phyloP scores from a whole-genome alignment of 2,888 invertebrate species.

The Drosophila fulvimacula region DNA sequence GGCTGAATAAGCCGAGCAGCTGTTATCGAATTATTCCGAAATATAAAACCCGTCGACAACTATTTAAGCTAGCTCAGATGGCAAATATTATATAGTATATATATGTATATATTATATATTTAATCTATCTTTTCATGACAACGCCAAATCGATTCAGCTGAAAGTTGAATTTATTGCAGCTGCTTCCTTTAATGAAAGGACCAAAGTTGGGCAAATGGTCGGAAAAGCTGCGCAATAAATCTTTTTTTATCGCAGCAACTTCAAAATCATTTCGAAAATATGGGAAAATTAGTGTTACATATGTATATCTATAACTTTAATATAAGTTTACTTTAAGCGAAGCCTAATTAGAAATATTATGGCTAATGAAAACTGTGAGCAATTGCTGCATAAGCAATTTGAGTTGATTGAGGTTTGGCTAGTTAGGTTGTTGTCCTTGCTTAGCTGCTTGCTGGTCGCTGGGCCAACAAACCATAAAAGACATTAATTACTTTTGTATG shows the following conservation, averaged over 20 bases:
- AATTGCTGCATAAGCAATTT: conserved; percentile 1
- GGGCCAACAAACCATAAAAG: conserved; percentile 35
- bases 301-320: too few relatives aligned
- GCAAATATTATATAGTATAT: not conserved
- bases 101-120: not conserved
- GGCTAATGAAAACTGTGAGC: not conserved
- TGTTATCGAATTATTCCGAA: conserved; percentile 2
- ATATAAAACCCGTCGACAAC: not conserved
- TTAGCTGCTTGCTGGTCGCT: not conserved
- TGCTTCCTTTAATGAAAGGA: not conserved
- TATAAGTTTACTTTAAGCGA: not conserved
- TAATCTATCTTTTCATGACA: not conserved
- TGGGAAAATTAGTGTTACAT: conserved; percentile 4
- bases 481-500: conserved; percentile 53
- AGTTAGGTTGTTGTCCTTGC: not conserved
- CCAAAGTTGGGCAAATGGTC: not conserved
- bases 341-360: not conserved
- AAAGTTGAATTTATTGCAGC: conserved; percentile 4
- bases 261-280: not conserved
- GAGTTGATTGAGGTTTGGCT: not conserved
- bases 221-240: conserved; percentile 6
- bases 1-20: not conserved
- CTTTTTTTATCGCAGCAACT: conserved; percentile 1
- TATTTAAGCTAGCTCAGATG: not conserved
- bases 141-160: not conserved